These are phyloP conservation scores for Myxocyprinus asiaticus DNA, from an alignment of 2,113 vertebrate genomes.

Conservation along the genomic window DNA sequence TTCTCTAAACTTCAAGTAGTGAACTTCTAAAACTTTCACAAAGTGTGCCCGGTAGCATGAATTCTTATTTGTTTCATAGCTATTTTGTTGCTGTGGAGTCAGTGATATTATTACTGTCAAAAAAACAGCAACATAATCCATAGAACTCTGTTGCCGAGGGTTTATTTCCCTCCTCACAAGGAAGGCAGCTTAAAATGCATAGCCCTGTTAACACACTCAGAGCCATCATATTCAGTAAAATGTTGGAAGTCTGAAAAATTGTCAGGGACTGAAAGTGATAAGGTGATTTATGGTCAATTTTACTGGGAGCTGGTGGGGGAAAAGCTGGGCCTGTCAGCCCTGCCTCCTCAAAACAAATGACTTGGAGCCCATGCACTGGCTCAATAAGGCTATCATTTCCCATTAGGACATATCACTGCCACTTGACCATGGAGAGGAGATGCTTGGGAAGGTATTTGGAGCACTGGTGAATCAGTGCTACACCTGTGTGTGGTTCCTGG, in stretches of 20 bases:
- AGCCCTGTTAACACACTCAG: constrained; percentile 63
- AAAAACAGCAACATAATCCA: constrained; percentile 40
- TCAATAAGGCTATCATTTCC: constrained; percentile 85
- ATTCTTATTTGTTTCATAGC: constrained; percentile 4
- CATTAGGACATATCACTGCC: constrained; percentile 80
- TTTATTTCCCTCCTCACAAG: constrained; percentile 33
- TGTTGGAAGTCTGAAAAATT: constrained; percentile 79
- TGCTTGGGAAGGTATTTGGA: constrained; percentile 11
- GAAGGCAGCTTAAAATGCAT: constrained; percentile 58
- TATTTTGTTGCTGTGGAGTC: constrained; percentile 27
- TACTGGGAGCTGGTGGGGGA: constrained; percentile 73
- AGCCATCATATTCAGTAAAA: constrained; percentile 71
- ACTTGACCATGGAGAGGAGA: constrained; percentile 63
- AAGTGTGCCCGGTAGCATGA: constrained; percentile 19
- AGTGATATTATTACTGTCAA: constrained; percentile 30
- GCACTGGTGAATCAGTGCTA: constrained; percentile 21
- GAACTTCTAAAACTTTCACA: constrained; percentile 25
- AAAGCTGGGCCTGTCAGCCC: constrained; percentile 78
- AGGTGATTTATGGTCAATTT: constrained; percentile 81
- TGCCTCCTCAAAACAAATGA: constrained; percentile 83
- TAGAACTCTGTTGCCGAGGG: constrained; percentile 34
- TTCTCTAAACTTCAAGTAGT: neutral
- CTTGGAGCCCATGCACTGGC: constrained; percentile 80
- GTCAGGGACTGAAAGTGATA: constrained; percentile 79
- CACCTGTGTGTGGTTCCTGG: constrained; percentile 10